Base-by-base conservation (phyloP, 2,888 invertebrate species). In the Gymnocheta viridis region DNA sequence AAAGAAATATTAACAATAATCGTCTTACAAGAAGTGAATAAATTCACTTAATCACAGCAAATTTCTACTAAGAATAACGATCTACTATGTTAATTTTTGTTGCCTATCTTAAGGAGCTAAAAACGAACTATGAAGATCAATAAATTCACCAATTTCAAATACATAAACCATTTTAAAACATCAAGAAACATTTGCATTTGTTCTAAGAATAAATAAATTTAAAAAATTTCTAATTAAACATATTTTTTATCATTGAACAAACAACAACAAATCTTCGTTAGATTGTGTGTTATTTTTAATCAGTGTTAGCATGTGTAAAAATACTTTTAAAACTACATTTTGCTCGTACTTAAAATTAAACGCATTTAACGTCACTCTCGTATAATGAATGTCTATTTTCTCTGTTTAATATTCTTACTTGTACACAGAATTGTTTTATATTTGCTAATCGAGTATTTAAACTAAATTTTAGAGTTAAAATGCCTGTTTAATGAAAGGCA, bases 251-350 rank as follows among this genome's bases (percentile, higher is more conserved):
- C n/a, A 54, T 47, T 56, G 47, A 49, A 10, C 19, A 17, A 70
- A 41, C 22, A 72, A 54, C 35, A 58, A 64, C 2, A 49, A 12
- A 19, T 22, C 19, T 47, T 24, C 47, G 32, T 60, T 67, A 41
- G 32, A 60, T 58, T n/a, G n/a, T 70, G 35, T 66, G 14, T 78
- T 38, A 66, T 41, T 72, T 66, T 47, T 19, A 22, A 51, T 72
- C 17, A 49, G 12, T 82, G 77, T 80, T 32, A 84, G 84, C 84
- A 84, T 84, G 84, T 83, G 80, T 77, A 4, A 29, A 67, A 41
- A 38, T 47, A 35, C 19, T 38, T 58, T n/a, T 29, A 19, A 38
- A 4, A 47, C 17, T 54, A 67, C 38, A 17, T 54, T 22, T 24
- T 22, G 19, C 4, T 35, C 17, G 17, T 44, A n/a, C 19, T 2